A percentile compares a stretch with the other conserved stretches of the same genome.
Conservation (phyloP, 2,888 invertebrate species). For the Polymixis lichenea region DNA sequence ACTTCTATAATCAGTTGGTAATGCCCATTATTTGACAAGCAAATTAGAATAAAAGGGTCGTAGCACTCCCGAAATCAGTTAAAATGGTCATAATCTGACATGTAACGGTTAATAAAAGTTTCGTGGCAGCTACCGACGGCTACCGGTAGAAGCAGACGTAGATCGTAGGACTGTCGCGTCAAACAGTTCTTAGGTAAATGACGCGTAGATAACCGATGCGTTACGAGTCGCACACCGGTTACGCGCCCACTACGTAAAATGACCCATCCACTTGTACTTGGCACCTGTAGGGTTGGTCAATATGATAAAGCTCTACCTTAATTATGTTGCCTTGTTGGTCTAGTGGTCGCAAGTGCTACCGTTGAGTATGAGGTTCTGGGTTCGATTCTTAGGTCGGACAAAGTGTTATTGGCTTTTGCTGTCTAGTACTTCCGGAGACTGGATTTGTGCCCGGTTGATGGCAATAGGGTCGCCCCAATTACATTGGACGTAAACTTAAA, state of each 20-base stretch:
- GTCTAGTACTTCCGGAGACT: too few relatives aligned
- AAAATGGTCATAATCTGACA: constrained; percentile 38
- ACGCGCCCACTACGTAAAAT: constrained; percentile 68
- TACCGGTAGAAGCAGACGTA: constrained; percentile 19
- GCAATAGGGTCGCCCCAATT: too few relatives aligned
- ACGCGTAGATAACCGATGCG: constrained; percentile 74
- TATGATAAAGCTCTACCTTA: background rate
- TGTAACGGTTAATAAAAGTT: constrained; percentile 37
- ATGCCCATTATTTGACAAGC: background rate
- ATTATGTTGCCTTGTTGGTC: background rate
- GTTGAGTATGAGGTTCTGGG: too few relatives aligned
- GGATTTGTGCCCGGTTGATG: too few relatives aligned
- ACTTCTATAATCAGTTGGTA: background rate
- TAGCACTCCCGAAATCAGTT: constrained; percentile 1
- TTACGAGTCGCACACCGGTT: constrained; percentile 71
- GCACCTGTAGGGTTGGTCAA: constrained; percentile 49
- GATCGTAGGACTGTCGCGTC: constrained; percentile 39
- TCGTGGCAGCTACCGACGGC: constrained; percentile 38
- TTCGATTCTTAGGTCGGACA: too few relatives aligned
- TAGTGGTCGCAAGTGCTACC: background rate
- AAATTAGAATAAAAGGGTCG: background rate
- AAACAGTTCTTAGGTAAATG: constrained; percentile 71
- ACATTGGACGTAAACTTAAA: too few relatives aligned
- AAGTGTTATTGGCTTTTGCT: too few relatives aligned
- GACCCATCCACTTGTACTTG: constrained; percentile 48